Percentiles rank a stretch among this genome's conserved stretches.
Evolutionary conservation across 2,113 vertebrate genomes (phyloP).

Genomic region (Recurvirostra avosetta): DNA sequence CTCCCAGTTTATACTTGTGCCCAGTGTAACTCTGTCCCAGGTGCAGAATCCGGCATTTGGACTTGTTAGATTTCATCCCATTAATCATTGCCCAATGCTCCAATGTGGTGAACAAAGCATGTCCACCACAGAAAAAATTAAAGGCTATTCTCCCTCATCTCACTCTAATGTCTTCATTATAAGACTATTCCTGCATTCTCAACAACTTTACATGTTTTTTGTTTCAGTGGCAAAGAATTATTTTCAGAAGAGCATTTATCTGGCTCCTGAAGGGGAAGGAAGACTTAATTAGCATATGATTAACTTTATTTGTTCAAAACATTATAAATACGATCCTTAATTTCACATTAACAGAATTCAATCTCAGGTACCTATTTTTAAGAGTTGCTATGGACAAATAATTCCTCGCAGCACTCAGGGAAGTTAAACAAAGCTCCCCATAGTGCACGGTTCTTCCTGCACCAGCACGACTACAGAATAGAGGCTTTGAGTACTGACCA

Average conservation of each 20-base stretch:
- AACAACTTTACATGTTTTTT: background rate
- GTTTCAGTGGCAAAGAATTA: background rate
- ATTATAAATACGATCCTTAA: too few species aligned
- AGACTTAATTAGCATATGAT: background rate
- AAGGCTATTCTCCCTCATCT: background rate
- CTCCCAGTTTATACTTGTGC: background rate
- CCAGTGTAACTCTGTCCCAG: rapidly evolving
- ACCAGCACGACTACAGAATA: too few species aligned
- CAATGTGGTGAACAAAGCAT: background rate
- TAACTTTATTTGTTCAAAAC: too few species aligned
- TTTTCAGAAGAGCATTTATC: background rate
- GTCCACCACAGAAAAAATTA: background rate
- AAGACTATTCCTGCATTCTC: background rate
- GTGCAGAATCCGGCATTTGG: background rate
- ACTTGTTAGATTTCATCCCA: background rate
- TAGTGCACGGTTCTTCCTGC: too few species aligned
- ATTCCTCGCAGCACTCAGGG: too few species aligned
- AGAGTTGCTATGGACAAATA: too few species aligned
- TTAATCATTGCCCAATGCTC: background rate
- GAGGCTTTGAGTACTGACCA: too few species aligned
- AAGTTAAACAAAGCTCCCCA: too few species aligned
- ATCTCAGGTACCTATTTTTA: too few species aligned
- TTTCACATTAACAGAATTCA: too few species aligned
- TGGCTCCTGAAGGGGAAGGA: background rate
- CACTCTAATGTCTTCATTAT: background rate